A percentile compares a stretch with the other conserved stretches of the same genome.
Conservation (phyloP, 2,113 vertebrate genomes). For the Amazona vittata region DNA sequence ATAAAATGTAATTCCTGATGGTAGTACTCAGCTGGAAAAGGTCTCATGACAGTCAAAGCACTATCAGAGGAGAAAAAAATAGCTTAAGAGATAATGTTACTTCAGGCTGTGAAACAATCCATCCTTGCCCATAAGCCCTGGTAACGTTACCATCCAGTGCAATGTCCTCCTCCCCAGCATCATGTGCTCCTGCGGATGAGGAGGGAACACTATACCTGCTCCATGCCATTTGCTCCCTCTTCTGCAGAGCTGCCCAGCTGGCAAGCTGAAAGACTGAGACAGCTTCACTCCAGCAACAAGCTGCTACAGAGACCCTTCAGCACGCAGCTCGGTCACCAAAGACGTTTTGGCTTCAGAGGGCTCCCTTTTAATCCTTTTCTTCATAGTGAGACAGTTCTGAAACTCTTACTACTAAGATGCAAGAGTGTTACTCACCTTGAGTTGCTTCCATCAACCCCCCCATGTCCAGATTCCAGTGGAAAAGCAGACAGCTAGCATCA, state of each 20-base stretch:
- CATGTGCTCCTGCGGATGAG: background rate
- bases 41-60: background rate
- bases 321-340: background rate
- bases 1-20: background rate
- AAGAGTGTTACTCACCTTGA: background rate
- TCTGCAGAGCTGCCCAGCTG: background rate
- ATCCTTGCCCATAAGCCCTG: background rate
- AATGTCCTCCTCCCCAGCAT: fast-evolving
- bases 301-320: background rate
- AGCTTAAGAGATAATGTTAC: background rate
- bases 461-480: background rate
- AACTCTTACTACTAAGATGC: background rate
- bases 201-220: background rate
- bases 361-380: background rate
- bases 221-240: background rate
- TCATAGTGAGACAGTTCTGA: background rate
- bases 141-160: background rate
- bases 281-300: background rate
- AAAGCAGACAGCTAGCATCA: background rate
- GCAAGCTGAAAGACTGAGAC: background rate
- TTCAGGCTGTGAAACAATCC: background rate
- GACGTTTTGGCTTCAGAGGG: background rate
- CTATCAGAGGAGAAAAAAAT: background rate
- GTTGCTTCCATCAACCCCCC: background rate
- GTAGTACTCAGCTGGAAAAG: background rate